phyloP scores from a whole-genome alignment of 2,113 vertebrate genomes.

The Macquaria australasica region DNA sequence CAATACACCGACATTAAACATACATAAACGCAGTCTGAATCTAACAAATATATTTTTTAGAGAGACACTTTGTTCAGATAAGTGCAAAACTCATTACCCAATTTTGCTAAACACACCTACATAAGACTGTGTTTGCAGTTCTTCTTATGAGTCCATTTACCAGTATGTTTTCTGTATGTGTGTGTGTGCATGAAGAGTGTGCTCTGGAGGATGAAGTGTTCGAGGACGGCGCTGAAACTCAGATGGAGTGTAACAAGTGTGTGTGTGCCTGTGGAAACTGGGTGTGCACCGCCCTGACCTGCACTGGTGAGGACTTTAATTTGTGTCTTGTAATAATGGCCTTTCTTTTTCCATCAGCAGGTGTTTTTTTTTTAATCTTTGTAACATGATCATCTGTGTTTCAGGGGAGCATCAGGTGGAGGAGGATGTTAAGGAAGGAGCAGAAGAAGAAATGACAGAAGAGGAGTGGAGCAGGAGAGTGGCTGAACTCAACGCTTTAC shows the following conservation, averaged over 20 bases:
- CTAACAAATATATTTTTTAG: not conserved
- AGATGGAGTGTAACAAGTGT: conserved; percentile 95
- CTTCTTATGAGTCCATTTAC: not conserved
- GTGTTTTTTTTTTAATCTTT: not conserved
- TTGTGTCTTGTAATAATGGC: no score
- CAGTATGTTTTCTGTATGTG: not conserved
- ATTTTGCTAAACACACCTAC: no score
- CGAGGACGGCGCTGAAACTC: conserved; percentile 92
- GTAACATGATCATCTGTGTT: not conserved
- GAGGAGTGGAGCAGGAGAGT: conserved; percentile 89
- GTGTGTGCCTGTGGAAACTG: conserved; percentile 97
- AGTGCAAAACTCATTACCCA: no score
- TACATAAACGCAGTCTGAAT: not conserved
- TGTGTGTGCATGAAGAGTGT: conserved; percentile 84
- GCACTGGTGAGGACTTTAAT: conserved; percentile 84
- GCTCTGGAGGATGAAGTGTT: conserved; percentile 94
- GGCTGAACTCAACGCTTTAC: conserved; percentile 84
- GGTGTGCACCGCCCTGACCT: conserved; percentile 95
- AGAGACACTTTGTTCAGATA: not conserved
- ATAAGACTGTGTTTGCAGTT: not conserved
- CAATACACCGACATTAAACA: not conserved
- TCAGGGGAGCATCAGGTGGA: conserved; percentile 78
- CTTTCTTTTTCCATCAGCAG: no score
- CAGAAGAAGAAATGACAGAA: conserved; percentile 87
- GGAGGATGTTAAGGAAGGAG: conserved; percentile 56